Evolutionary conservation across 2,797 vertebrate genomes (phyloP).

Genomic region (Clarias platycephalus): DNA sequence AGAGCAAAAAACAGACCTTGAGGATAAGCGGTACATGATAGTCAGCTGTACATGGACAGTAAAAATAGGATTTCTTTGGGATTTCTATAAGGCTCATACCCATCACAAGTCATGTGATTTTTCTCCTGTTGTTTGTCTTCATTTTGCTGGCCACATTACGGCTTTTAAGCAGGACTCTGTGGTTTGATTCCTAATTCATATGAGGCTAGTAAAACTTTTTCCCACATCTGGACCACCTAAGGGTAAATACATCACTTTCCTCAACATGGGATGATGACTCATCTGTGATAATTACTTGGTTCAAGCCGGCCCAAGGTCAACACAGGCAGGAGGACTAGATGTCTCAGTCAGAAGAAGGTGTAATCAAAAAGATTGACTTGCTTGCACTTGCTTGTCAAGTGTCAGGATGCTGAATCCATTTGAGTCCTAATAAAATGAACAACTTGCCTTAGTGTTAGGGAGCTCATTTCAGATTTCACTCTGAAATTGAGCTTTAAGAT

Average conservation of each 20-base stretch:
- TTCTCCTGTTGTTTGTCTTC: neutral
- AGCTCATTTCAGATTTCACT: neutral
- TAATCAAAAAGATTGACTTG: too few species aligned
- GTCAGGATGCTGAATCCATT: neutral
- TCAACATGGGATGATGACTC: neutral
- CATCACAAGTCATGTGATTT: neutral
- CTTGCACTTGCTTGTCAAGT: neutral
- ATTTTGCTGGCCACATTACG: neutral
- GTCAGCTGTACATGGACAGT: neutral
- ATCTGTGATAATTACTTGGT: neutral
- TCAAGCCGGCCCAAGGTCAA: neutral
- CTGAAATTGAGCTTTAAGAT: neutral
- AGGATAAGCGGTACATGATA: slow-evolving; percentile 21
- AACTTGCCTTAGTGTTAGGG: neutral
- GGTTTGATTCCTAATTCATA: neutral
- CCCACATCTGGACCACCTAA: slow-evolving; percentile 3
- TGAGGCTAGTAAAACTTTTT: neutral
- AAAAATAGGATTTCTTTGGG: neutral
- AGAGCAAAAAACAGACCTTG: slow-evolving; percentile 22
- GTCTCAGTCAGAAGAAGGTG: neutral
- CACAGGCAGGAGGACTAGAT: neutral
- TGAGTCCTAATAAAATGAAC: neutral
- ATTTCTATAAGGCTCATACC: neutral
- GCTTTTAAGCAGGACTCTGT: neutral
- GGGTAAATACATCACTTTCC: neutral